Evolutionary conservation across 2,797 vertebrate genomes (phyloP), one percentile per base, ranked within the genome.

Genomic region (Brotula barbata): DNA sequence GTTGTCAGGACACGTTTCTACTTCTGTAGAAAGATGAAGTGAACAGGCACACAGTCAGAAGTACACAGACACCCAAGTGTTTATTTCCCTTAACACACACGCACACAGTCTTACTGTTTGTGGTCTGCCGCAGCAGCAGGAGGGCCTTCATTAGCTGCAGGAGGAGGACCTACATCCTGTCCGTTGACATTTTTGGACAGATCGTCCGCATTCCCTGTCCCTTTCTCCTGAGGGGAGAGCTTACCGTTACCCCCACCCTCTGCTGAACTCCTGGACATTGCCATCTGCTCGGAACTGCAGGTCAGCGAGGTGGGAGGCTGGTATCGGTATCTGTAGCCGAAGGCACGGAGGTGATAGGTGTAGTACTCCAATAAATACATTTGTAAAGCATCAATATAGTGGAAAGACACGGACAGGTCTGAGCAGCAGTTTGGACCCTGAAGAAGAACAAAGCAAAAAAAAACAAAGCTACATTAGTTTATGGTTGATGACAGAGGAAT

Each of bases 361-460:
- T 92, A 92, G 59, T 93, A 92, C 76, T 92, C 91, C 84, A 91
- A 44, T 19, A 78, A 68, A 77, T 92, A 90, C 91, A 92, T 91
- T 14, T 68, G 42, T 2, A 72, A 17, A 1, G 88, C 42, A 22
- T 80, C 77, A 19, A 91, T 80, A n/a, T 92, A 92, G 78, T 92
- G 91, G 83, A 92, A 94, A 58, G 94, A 94, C 69, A 94, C 84
- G 0, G 93, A 89, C 61, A 94, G 40, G 46, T 92, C 89, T 7
- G 93, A 93, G 82, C 90, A 92, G 78, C 91, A 91, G 47, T 90
- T 87, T 40, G 92, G 87, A 6, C 89, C 84, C 92, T 93, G 67
- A 25, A 23, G 14, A 46, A 17, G 41, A 43, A n/a, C n/a, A n/a
- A n/a, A n/a, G n/a, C n/a, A n/a, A n/a, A n/a, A n/a, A n/a, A n/a